Conservation (phyloP, 2,797 vertebrate genomes). For the Phoxinus dragarum region DNA sequence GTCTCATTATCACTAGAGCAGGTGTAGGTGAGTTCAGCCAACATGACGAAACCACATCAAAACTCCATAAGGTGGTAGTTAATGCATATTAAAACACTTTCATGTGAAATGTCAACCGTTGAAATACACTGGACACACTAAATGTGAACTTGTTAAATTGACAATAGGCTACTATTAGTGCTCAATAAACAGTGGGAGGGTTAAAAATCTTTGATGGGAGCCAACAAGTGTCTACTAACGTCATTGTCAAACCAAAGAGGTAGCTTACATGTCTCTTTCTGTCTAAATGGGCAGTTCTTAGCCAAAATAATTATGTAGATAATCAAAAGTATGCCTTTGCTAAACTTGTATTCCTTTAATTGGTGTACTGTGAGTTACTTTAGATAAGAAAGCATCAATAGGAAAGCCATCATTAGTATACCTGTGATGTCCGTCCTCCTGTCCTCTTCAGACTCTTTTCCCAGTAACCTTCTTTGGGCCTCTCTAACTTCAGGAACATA, state of each 20-base stretch:
- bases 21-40: constrained; percentile 22
- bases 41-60: constrained; percentile 6
- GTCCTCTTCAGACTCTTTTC: constrained; percentile 74
- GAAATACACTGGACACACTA: not conserved
- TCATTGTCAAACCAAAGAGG: not conserved
- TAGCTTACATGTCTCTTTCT: not conserved
- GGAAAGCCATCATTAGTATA: constrained; percentile 61
- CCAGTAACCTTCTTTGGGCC: constrained; percentile 76
- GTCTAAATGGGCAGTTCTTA: not conserved
- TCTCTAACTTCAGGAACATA: constrained; percentile 90
- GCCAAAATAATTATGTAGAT: not conserved
- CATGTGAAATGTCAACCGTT: not conserved
- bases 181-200: not conserved
- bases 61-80: constrained; percentile 4
- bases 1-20: constrained; percentile 45
- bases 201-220: not conserved
- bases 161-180: not conserved
- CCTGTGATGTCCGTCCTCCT: constrained; percentile 84
- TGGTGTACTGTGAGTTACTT: not conserved
- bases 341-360: not conserved
- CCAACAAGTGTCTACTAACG: not conserved
- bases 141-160: constrained; percentile 4
- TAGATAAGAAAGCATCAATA: not conserved
- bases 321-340: not conserved
- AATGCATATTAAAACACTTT: constrained; percentile 5